Conservation (phyloP, 2,888 invertebrate genomes). For the Nycteola revayana region DNA sequence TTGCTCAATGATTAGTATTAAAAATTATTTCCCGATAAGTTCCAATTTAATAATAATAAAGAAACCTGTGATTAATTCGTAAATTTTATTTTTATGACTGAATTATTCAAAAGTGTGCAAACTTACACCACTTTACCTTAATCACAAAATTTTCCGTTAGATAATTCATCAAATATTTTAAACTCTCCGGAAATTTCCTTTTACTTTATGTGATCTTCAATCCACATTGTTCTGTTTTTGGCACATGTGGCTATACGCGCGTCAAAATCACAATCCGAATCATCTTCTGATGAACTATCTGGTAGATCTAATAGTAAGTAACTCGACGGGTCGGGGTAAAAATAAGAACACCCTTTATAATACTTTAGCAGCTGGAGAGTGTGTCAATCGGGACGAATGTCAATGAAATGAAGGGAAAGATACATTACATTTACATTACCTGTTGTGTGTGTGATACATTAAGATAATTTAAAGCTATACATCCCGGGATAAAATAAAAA, state of each 20-base stretch:
- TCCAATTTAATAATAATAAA: no score
- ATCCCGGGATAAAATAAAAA: constrained; percentile 19
- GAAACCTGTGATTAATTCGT: no score
- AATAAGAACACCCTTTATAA: constrained; percentile 4
- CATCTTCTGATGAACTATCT: constrained; percentile 20
- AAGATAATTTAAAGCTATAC: constrained; percentile 19
- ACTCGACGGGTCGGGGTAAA: constrained; percentile 12
- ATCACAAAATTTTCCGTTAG: constrained; percentile 13
- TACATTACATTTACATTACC: constrained; percentile 25
- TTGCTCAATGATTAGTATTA: no score
- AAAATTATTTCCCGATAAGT: no score
- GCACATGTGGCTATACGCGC: constrained; percentile 12
- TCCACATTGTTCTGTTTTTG: constrained; percentile 20
- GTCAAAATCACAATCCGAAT: constrained; percentile 19
- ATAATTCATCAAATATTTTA: constrained; percentile 11
- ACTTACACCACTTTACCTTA: no score
- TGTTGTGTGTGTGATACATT: constrained; percentile 23
- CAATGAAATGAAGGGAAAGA: constrained; percentile 17
- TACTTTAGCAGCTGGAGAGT: constrained; percentile 17
- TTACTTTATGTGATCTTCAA: constrained; percentile 17
- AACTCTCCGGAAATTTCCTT: constrained; percentile 16
- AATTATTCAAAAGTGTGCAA: no score
- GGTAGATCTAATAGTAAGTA: constrained; percentile 17
- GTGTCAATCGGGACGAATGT: constrained; percentile 12
- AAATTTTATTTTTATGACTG: no score